phyloP scores from a whole-genome alignment of 2,797 vertebrate species.

The Coracias cyanogaster region DNA sequence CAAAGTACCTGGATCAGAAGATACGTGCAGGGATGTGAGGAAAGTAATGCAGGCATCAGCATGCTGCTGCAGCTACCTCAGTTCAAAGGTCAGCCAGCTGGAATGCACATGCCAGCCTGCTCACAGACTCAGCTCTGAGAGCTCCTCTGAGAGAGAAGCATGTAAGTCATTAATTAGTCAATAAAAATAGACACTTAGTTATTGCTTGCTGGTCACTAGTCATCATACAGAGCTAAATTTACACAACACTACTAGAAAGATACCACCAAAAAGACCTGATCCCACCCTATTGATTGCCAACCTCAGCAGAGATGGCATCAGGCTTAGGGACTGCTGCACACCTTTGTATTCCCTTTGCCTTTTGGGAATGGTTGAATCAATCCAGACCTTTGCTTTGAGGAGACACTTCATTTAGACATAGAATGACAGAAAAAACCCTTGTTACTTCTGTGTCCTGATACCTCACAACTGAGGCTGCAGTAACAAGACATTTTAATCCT shows the following conservation, averaged over 20 bases:
- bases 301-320: background rate
- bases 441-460: background rate
- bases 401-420: background rate
- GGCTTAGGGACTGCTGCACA: background rate
- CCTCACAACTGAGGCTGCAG: background rate
- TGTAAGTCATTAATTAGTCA: background rate
- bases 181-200: background rate
- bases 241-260: background rate
- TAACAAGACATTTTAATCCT: background rate
- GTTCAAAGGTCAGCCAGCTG: background rate
- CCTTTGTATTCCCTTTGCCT: background rate
- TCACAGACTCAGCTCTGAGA: background rate
- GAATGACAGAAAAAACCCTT: background rate
- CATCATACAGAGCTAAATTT: background rate
- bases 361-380: background rate
- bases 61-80: background rate
- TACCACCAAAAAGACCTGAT: background rate
- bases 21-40: rapidly evolving
- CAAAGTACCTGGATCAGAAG: background rate
- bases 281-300: background rate
- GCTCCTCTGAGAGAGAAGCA: background rate
- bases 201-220: background rate
- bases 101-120: background rate
- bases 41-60: background rate
- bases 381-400: background rate